Evolutionary conservation across 2,888 invertebrate species (phyloP).

Genomic region (Autographa gamma): DNA sequence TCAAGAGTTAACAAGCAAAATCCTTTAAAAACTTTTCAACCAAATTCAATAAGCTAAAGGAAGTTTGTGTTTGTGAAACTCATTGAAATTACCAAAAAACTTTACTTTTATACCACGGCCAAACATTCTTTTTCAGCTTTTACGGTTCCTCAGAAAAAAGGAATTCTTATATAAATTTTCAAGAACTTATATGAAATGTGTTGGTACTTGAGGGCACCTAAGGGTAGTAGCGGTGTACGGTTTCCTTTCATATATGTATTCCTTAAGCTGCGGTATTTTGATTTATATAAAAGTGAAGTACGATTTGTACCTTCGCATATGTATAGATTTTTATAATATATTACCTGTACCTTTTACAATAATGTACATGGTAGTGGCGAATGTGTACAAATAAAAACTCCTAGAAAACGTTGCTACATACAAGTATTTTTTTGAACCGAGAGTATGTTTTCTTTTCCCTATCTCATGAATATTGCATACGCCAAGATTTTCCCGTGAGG

Average conservation of each 20-base stretch:
- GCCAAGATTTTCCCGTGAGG: not conserved
- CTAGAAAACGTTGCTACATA: not conserved
- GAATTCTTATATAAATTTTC: slow-evolving; percentile 19
- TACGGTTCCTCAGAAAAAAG: slow-evolving; percentile 18
- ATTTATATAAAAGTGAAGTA: not conserved
- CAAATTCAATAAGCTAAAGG: slow-evolving; percentile 52
- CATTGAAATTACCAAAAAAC: slow-evolving; percentile 54
- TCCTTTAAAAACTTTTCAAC: slow-evolving; percentile 50
- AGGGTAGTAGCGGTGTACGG: not conserved
- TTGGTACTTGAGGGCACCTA: not conserved
- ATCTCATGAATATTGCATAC: slow-evolving; percentile 1
- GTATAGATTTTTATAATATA: no score
- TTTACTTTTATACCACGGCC: slow-evolving; percentile 38
- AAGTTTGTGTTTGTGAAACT: slow-evolving; percentile 49
- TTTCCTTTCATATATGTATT: not conserved
- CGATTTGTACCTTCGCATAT: no score
- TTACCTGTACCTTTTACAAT: no score
- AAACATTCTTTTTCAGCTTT: slow-evolving; percentile 43
- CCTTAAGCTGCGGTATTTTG: not conserved
- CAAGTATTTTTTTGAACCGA: not conserved
- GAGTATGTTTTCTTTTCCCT: not conserved
- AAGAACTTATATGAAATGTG: slow-evolving; percentile 11
- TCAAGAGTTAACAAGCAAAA: slow-evolving; percentile 54
- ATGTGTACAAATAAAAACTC: no score
- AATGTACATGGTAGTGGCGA: no score